Evolutionary conservation across 1,140 invertebrate species (phyloP), one percentile per base, ranked within the genome.

Genomic region (Hesperophylax magnus): DNA sequence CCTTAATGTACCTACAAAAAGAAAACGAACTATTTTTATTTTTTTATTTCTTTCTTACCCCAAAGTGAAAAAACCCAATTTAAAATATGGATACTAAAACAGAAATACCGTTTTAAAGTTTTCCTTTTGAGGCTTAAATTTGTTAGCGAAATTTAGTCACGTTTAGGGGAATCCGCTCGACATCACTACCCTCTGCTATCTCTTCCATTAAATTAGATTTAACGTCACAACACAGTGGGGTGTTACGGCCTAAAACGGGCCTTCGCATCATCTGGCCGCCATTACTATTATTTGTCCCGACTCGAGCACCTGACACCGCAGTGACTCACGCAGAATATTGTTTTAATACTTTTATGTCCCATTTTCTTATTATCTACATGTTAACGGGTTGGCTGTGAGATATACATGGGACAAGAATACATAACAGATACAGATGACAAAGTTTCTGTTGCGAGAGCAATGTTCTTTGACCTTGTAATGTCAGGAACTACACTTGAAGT

Each of bases 191-290:
- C 11, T 47, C 69, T 72, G 17, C 9, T 72, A n/a, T 47, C 18
- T 72, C 69, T n/a, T 24, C 69, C 69, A 72, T 72, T 72, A 72
- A 72, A 47, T 72, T 52, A 72, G 69, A 53, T 72, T 72, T 72
- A 72, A 72, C 39, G 47, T 72, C 7, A 27, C 61, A 65, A 5
- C 15, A 31, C 20, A 24, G 24, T 17, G 61, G 15, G 18, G 4
- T 72, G 69, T n/a, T 24, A 18, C 69, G 18, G 47, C 39, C n/a
- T 15, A 53, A 14, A 72, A 72, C 24, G 20, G 17, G 69, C n/a
- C 17, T 20, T 24, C 69, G 24, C 53, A n/a, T 14, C 69, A 65
- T 17, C 61, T 65, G 61, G 20, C 24, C 39, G 39, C 39, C 39
- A 47, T 47, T 47, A 47, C n/a, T 58, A n/a, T 58, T 58, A 58